Evolutionary conservation across 2,113 vertebrate species (phyloP), one percentile per base, ranked within the genome.

Genomic region (Apteryx owenii): DNA sequence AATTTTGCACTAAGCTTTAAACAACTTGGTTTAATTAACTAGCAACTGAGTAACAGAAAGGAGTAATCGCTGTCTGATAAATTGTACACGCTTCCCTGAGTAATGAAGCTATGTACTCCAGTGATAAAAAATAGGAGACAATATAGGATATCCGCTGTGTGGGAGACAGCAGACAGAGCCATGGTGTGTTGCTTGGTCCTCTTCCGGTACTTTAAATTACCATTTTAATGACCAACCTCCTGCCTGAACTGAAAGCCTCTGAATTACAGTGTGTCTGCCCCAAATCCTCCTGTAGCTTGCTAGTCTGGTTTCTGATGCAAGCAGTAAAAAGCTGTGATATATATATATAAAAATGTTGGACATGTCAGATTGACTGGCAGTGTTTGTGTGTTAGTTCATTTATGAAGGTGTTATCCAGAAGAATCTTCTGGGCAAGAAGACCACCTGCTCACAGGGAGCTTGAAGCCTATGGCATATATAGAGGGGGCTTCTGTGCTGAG

Each of bases 221-320:
- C 80, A 86, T 96, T 95, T 94, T 90, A 91, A 93, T 96, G 91
- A 80, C 85, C 68, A 76, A 81, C 44, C 53, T 82, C 51, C 58
- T 89, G 62, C 68, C 77, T 95, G 65, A 86, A 81, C 38, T 77
- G 62, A 56, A 77, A 85, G 51, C 56, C n/a, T 71, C 75, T 84
- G 90, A 54, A 76, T 88, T 84, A 71, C 19, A 2, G 6, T 44
- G 60, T 65, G 4, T 50, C 6, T 89, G 51, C 58, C 44, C 14
- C 17, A 42, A 28, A 65, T 61, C 51, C 53, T 46, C 60, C 66
- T 84, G 50, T 60, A 87, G 75, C 33, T 80, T 51, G 38, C 54
- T 36, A 15, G 22, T 66, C 36, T 60, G 64, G 38, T 85, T 95
- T 89, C 68, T 56, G 11, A 76, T 81, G 31, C 31, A 62, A 50